A percentile compares a stretch with the other conserved stretches of the same genome.
These are phyloP conservation scores for Gari tellinella DNA, from an alignment of 2,888 invertebrate species.

Conservation along the genomic window DNA sequence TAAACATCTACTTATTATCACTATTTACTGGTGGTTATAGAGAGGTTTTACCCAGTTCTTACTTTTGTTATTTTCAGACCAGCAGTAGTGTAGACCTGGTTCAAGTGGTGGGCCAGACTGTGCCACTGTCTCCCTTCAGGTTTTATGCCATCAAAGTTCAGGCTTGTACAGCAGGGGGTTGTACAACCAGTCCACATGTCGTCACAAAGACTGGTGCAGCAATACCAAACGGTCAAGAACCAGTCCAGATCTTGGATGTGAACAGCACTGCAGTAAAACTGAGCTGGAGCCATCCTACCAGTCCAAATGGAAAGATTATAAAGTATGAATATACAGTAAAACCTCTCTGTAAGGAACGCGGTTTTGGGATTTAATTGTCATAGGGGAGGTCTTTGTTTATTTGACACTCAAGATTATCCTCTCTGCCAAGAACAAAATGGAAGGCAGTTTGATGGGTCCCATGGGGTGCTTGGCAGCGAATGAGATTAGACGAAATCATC, in stretches of 20 bases:
- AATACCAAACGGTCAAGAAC: slow-evolving; percentile 72
- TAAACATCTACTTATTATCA: no score
- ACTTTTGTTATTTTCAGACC: slow-evolving; percentile 39
- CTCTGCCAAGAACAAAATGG: no score
- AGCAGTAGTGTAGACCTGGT: slow-evolving; percentile 61
- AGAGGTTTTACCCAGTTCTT: no score
- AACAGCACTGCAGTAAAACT: slow-evolving; percentile 70
- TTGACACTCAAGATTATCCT: no score
- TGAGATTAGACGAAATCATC: no score
- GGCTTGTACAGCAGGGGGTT: slow-evolving; percentile 78
- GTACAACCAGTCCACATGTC: slow-evolving; percentile 70
- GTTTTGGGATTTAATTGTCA: no score
- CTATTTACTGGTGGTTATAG: no score
- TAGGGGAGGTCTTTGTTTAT: no score
- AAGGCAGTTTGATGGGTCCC: no score
- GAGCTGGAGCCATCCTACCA: slow-evolving; percentile 71
- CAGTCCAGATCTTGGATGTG: slow-evolving; percentile 59
- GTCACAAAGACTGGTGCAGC: slow-evolving; percentile 68
- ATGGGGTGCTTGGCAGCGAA: no score
- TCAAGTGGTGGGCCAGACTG: slow-evolving; percentile 67
- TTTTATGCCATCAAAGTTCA: slow-evolving; percentile 70
- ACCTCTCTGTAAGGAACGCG: no score
- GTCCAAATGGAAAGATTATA: slow-evolving; percentile 75
- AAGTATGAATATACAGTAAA: slow-evolving; percentile 63
- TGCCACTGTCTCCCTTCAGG: slow-evolving; percentile 69